Evolutionary conservation across 2,888 invertebrate species (phyloP).

Genomic region (Eupithecia pulchellata): DNA sequence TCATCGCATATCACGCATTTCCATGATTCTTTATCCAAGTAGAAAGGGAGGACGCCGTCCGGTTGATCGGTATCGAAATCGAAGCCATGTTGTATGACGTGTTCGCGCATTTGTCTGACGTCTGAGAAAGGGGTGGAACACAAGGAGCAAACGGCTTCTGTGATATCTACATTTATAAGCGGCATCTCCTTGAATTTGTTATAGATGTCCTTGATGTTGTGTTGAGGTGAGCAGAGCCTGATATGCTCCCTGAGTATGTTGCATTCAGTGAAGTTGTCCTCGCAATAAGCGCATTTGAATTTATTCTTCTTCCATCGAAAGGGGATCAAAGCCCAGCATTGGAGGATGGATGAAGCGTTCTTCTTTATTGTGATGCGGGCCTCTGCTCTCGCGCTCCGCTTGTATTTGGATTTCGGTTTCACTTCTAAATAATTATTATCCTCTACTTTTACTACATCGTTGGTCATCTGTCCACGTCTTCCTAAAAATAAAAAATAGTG

Average conservation of each 20-base stretch:
- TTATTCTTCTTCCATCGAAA: conserved; percentile 77
- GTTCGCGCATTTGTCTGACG: conserved; percentile 64
- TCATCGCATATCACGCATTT: conserved; percentile 69
- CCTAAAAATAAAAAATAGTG: conserved; percentile 79
- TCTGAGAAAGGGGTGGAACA: conserved; percentile 61
- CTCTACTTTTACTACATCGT: conserved; percentile 53
- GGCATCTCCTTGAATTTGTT: conserved; percentile 79
- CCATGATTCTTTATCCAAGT: conserved; percentile 72
- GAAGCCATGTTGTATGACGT: conserved; percentile 67
- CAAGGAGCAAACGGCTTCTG: conserved; percentile 64
- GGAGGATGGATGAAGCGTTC: conserved; percentile 70
- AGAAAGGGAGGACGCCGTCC: conserved; percentile 75
- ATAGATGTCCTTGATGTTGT: conserved; percentile 72
- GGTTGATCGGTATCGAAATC: conserved; percentile 66
- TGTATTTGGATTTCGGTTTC: conserved; percentile 60
- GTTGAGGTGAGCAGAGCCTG: conserved; percentile 59
- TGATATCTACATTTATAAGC: conserved; percentile 73
- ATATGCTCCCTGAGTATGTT: conserved; percentile 66
- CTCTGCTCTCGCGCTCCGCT: conserved; percentile 70
- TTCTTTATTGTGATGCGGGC: conserved; percentile 73
- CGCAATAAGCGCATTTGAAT: conserved; percentile 78
- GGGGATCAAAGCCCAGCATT: conserved; percentile 73
- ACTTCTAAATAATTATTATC: conserved; percentile 43
- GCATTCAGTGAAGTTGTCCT: conserved; percentile 70
- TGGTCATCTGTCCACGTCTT: conserved; percentile 57